These are phyloP conservation scores for Blera fallax DNA, from an alignment of 2,888 invertebrate species.

Conservation along the genomic window DNA sequence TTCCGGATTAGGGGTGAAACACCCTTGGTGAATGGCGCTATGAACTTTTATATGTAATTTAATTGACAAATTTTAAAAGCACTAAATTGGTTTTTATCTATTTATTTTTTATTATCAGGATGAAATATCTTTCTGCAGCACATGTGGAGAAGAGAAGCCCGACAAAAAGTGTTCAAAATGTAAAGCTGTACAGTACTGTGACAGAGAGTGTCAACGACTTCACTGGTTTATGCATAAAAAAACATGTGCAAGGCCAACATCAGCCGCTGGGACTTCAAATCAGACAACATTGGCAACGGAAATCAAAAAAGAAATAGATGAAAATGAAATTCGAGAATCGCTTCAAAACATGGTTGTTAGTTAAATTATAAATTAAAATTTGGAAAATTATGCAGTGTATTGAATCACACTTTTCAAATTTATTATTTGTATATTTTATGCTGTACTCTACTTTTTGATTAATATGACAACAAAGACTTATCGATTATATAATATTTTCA, in stretches of 20 bases:
- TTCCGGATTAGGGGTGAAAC: too few species aligned
- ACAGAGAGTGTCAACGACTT: constrained; percentile 95
- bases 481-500: constrained; percentile 8
- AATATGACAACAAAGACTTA: constrained; percentile 25
- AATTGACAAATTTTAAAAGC: too few species aligned
- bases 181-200: constrained; percentile 96
- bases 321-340: constrained; percentile 83
- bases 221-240: constrained; percentile 97
- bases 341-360: constrained; percentile 82
- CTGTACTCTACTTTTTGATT: not conserved
- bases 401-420: not conserved
- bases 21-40: too few species aligned
- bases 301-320: constrained; percentile 79
- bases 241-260: constrained; percentile 87
- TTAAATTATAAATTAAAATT: constrained; percentile 57
- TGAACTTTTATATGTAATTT: too few species aligned
- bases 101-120: constrained; percentile 76
- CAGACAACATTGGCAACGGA: constrained; percentile 71
- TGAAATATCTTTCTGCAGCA: constrained; percentile 88
- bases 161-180: constrained; percentile 97
- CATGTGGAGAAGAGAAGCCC: constrained; percentile 94
- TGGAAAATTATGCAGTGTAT: not conserved
- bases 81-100: too few species aligned
- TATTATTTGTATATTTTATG: constrained; percentile 26
- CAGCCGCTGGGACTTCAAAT: constrained; percentile 78